These are phyloP conservation scores for Aplocera efformata DNA, from an alignment of 2,888 invertebrate genomes.

Conservation along the genomic window DNA sequence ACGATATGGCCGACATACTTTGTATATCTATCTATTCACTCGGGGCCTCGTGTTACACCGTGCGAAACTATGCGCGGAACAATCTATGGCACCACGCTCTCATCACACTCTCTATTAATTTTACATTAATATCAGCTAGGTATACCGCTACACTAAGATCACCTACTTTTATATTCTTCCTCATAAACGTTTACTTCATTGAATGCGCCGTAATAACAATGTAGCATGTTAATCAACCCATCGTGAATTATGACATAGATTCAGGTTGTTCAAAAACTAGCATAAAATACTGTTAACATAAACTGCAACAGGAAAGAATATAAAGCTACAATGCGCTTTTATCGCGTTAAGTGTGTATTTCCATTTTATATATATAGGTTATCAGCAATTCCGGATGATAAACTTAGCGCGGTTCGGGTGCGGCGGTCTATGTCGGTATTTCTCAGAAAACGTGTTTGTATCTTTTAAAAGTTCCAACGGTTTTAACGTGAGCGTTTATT, in stretches of 20 bases:
- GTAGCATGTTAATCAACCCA: too few species aligned
- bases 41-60: slow-evolving; percentile 13
- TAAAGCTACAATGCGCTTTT: slow-evolving; percentile 40
- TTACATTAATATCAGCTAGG: neutral
- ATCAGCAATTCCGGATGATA: slow-evolving; percentile 75
- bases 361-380: slow-evolving; percentile 75
- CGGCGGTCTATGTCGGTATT: slow-evolving; percentile 36
- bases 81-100: slow-evolving; percentile 16
- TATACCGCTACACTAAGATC: slow-evolving; percentile 1
- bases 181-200: too few species aligned
- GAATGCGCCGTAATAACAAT: too few species aligned
- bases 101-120: slow-evolving; percentile 18
- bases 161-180: too few species aligned
- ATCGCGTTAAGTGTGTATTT: slow-evolving; percentile 65
- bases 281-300: slow-evolving; percentile 1
- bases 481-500: slow-evolving; percentile 33
- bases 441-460: slow-evolving; percentile 34
- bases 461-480: slow-evolving; percentile 12
- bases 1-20: slow-evolving; percentile 5
- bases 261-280: too few species aligned
- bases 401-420: slow-evolving; percentile 49
- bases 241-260: too few species aligned
- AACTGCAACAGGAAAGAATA: slow-evolving; percentile 59
- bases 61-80: slow-evolving; percentile 18
- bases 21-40: slow-evolving; percentile 7